A percentile compares a stretch with the other conserved stretches of the same genome.
phyloP scores from a whole-genome alignment of 2,113 vertebrate species.

The Chaetodon auriga region DNA sequence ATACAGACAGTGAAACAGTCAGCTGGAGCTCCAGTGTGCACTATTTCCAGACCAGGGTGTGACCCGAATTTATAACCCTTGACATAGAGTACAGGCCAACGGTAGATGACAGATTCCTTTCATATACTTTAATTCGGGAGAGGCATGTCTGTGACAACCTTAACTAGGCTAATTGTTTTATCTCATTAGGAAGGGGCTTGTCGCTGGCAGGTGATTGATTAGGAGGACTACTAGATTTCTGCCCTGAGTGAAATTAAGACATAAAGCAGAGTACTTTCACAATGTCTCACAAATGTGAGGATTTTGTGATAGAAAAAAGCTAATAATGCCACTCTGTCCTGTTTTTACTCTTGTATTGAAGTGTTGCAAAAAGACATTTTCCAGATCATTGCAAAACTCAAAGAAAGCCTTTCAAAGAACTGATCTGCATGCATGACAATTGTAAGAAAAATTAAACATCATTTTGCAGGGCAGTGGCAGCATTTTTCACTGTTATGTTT shows the following conservation, averaged over 20 bases:
- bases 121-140: background rate
- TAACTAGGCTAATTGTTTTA: conserved; percentile 15
- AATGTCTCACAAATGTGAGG: no score
- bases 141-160: background rate
- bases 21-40: background rate
- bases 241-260: background rate
- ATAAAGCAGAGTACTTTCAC: no score
- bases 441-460: background rate
- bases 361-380: background rate
- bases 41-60: conserved; percentile 24
- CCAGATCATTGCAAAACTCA: background rate
- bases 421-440: background rate
- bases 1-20: conserved; percentile 1
- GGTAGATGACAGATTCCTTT: conserved; percentile 11
- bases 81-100: background rate
- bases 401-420: background rate
- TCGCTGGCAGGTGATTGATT: conserved; percentile 18
- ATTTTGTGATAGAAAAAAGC: background rate
- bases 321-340: background rate
- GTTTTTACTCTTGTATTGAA: background rate
- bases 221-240: background rate
- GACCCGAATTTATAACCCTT: conserved; percentile 26
- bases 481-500: conserved; percentile 27
- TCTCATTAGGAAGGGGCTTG: conserved; percentile 7
- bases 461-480: background rate